Percentiles rank a stretch among this genome's conserved stretches.
These are phyloP conservation scores for Chaunax sp. DNA, from an alignment of 2,797 vertebrate genomes.

Conservation along the genomic window DNA sequence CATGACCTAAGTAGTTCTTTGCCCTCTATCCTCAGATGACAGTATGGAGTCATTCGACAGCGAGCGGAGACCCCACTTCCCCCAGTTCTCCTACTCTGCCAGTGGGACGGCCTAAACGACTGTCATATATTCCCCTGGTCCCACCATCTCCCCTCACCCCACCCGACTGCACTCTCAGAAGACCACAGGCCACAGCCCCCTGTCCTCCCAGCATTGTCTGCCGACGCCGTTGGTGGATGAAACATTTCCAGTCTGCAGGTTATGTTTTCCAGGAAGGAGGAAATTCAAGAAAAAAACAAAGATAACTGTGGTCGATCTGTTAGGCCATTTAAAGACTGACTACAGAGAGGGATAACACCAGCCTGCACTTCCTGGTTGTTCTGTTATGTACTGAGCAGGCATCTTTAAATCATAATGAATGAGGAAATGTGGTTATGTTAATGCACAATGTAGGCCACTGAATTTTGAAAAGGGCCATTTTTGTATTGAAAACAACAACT, in stretches of 20 bases:
- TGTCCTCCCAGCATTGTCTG: slow-evolving; percentile 61
- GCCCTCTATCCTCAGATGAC: slow-evolving; percentile 84
- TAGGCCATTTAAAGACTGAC: slow-evolving; percentile 72
- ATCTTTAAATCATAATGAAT: slow-evolving; percentile 58
- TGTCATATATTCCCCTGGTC: slow-evolving; percentile 70
- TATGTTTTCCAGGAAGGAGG: slow-evolving; percentile 67
- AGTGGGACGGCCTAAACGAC: slow-evolving; percentile 92
- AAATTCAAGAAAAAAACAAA: slow-evolving; percentile 67
- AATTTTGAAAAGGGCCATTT: slow-evolving; percentile 54
- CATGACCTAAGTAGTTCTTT: background rate
- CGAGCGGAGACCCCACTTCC: slow-evolving; percentile 95
- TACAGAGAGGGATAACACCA: slow-evolving; percentile 75
- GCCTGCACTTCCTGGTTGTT: slow-evolving; percentile 73
- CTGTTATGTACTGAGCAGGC: slow-evolving; percentile 67
- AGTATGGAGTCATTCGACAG: slow-evolving; percentile 96
- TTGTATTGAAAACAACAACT: slow-evolving; percentile 43
- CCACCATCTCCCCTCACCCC: slow-evolving; percentile 54
- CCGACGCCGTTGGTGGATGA: slow-evolving; percentile 75
- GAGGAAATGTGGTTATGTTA: slow-evolving; percentile 54
- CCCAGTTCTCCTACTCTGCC: slow-evolving; percentile 98
- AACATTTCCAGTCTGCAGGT: slow-evolving; percentile 81
- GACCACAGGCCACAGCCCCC: slow-evolving; percentile 65
- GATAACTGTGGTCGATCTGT: slow-evolving; percentile 64
- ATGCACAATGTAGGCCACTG: slow-evolving; percentile 68
- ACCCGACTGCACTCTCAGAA: slow-evolving; percentile 87